Percentiles rank a stretch among this genome's conserved stretches.
These are phyloP conservation scores for Diabrotica undecimpunctata DNA, from an alignment of 1,140 invertebrate species.

Conservation along the genomic window DNA sequence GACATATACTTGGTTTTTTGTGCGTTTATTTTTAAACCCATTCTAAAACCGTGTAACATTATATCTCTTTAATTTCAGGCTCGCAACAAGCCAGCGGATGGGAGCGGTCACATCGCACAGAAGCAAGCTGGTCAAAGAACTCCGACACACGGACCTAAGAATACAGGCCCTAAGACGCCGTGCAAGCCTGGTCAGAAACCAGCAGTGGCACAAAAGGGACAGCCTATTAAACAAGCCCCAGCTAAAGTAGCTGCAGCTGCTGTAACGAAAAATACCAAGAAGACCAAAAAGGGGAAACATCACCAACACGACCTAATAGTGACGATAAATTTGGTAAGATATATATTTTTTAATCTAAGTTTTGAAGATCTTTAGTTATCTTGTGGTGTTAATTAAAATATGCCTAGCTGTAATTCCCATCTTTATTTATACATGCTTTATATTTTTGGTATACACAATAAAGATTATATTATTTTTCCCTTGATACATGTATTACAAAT, in stretches of 20 bases:
- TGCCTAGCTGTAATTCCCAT: no score
- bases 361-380: no score
- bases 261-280: constrained; percentile 66
- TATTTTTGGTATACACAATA: no score
- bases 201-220: constrained; percentile 49
- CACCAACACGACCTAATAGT: constrained; percentile 79
- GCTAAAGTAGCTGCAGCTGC: constrained; percentile 56
- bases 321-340: constrained; percentile 74
- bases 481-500: no score
- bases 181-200: constrained; percentile 57
- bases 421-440: no score
- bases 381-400: no score
- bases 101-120: constrained; percentile 62
- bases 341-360: no score
- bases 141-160: constrained; percentile 55
- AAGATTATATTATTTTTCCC: no score
- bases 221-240: constrained; percentile 51
- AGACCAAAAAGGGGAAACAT: constrained; percentile 71
- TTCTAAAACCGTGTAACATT: no score
- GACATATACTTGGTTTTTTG: no score
- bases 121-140: constrained; percentile 61
- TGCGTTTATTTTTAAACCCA: no score
- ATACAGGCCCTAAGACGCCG: constrained; percentile 53
- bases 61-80: constrained; percentile 54
- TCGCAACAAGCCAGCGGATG: constrained; percentile 75